Base-by-base conservation (phyloP, 2,797 vertebrate genomes). In the Florisuga fusca region DNA sequence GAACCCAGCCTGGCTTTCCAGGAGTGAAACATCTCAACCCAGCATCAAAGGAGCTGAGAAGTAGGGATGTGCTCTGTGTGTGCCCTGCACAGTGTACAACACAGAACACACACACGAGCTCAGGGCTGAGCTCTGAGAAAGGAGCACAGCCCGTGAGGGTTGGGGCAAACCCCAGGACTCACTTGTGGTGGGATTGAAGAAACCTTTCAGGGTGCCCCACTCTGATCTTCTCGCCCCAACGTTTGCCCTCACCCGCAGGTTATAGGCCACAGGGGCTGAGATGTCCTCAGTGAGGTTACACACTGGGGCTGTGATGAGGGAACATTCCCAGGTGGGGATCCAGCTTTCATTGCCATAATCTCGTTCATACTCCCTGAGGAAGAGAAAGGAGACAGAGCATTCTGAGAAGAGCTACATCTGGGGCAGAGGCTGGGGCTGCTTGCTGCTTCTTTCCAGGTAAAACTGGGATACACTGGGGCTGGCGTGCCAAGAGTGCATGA, bases 201-300 rank as follows among this genome's bases (percentile, higher is more conserved):
- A 95, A 21, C 91, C 89, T 10, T 92, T 73, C 38, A 98, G 84
- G 20, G 77, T 95, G 77, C 89, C 95, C 98, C 98, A 98, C 8
- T 17, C 68, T 5, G 98, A 98, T n/a, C 59, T 90, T 9, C 64
- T 53, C 10, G 84, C 74, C 7, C 95, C 97, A 4, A 45, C 4
- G 1, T 78, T 26, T 25, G 98, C 96, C 62, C 95, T 97, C 67
- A 98, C 98, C 0, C 96, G 95, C 43, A 98, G 95, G 33, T 27
- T 96, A 59, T 98, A 98, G 3, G 95, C 83, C 45, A 98, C 98
- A 1, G 95, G 94, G 84, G 97, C 97, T 0, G 97, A 96, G 84
- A 98, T 96, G 54, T 98, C 98, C 17, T 97, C 96, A 1, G 98
- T 98, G 84, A 98, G 23, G 33, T 98, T 97, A 46, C 98, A 98